Percentiles rank a stretch among this genome's conserved stretches.
Conservation (phyloP, 2,113 vertebrate species). For the Hiodon tergisus region DNA sequence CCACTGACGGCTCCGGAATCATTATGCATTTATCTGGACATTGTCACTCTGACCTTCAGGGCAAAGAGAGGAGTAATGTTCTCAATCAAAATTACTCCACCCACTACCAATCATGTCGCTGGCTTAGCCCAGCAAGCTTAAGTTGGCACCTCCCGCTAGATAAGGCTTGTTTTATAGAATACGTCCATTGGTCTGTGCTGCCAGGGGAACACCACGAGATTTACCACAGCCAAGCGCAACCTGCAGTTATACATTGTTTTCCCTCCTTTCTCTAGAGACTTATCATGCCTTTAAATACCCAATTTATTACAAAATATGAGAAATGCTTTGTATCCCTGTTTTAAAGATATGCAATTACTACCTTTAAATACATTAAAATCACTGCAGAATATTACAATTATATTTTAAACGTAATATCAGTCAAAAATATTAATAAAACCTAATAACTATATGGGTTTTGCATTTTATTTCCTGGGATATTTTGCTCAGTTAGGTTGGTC, state of each 20-base stretch:
- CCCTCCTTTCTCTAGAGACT: constrained; percentile 48
- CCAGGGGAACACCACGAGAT: constrained; percentile 30
- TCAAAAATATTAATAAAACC: constrained; percentile 21
- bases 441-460: background rate
- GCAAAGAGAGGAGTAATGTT: constrained; percentile 52
- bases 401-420: constrained; percentile 42
- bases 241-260: constrained; percentile 29
- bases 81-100: constrained; percentile 64
- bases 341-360: constrained; percentile 35
- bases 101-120: constrained; percentile 49
- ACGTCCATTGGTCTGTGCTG: constrained; percentile 42
- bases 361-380: constrained; percentile 45
- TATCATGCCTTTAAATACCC: constrained; percentile 57
- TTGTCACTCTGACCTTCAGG: constrained; percentile 60
- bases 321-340: constrained; percentile 23
- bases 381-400: constrained; percentile 49
- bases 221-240: constrained; percentile 51
- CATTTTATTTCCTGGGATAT: background rate
- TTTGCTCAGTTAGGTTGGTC: background rate
- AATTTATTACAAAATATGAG: constrained; percentile 60
- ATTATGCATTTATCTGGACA: constrained; percentile 60
- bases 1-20: constrained; percentile 23
- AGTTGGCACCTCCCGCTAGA: constrained; percentile 46
- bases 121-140: constrained; percentile 33
- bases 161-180: constrained; percentile 36